A percentile compares a stretch with the other conserved stretches of the same genome.
These are phyloP conservation scores for Biston betularia DNA, from an alignment of 2,888 invertebrate genomes.

Conservation along the genomic window DNA sequence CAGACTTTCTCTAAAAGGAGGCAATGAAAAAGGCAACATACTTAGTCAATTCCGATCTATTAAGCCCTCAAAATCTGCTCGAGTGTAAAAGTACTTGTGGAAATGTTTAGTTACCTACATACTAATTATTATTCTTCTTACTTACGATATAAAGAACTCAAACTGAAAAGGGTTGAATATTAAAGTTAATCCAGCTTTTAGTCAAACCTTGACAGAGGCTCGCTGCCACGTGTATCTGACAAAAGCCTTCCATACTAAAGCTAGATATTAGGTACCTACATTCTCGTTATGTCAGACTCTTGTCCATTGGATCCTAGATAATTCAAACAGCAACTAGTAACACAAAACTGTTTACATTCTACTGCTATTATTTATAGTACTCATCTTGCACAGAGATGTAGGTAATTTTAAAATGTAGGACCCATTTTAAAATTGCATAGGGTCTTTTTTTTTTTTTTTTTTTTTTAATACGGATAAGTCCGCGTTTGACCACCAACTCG, in stretches of 20 bases:
- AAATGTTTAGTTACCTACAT: background rate
- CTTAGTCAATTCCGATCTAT: too few relatives aligned
- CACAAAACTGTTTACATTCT: slow-evolving; percentile 27
- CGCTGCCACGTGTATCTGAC: slow-evolving; percentile 4
- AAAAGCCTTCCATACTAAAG: slow-evolving; percentile 3
- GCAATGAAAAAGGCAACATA: too few relatives aligned
- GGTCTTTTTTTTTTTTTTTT: too few relatives aligned
- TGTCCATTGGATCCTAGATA: slow-evolving; percentile 3
- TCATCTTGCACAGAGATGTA: too few relatives aligned
- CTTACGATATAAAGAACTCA: slow-evolving; percentile 12
- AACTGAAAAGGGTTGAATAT: slow-evolving; percentile 22
- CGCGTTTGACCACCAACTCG: too few relatives aligned
- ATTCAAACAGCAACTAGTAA: slow-evolving; percentile 31
- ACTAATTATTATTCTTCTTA: background rate
- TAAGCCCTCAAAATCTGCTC: too few relatives aligned
- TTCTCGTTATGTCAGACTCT: background rate
- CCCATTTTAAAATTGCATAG: too few relatives aligned
- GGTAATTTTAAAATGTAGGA: too few relatives aligned
- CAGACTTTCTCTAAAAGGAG: too few relatives aligned
- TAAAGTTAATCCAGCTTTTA: slow-evolving; percentile 8
- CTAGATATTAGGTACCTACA: background rate
- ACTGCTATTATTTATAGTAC: too few relatives aligned
- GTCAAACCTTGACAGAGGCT: background rate
- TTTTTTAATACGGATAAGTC: too few relatives aligned
- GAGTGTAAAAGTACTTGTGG: background rate